Evolutionary conservation across 1,140 invertebrate genomes (phyloP).

Genomic region (silkworm (Bombyx mori)): DNA sequence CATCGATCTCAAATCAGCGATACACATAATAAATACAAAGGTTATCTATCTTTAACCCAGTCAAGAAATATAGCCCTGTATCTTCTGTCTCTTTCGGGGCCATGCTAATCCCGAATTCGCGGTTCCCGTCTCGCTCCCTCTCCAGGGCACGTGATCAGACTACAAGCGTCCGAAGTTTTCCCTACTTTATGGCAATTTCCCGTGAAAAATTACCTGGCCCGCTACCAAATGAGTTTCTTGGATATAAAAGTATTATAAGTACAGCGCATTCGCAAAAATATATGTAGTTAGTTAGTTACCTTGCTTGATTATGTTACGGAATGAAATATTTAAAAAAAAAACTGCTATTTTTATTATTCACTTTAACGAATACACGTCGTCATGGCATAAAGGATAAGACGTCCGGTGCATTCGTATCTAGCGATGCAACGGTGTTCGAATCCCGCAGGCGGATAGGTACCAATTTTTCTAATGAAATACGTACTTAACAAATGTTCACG

Average conservation of each 20-base stretch:
- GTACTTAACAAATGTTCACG: no score
- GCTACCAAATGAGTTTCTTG: slow-evolving; percentile 25
- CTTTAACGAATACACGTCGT: no score
- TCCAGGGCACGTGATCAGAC: slow-evolving; percentile 24
- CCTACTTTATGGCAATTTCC: slow-evolving; percentile 28
- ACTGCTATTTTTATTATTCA: no score
- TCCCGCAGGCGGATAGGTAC: no score
- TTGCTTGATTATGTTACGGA: no score
- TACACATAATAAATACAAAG: slow-evolving; percentile 20
- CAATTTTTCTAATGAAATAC: no score
- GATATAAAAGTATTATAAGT: slow-evolving; percentile 3
- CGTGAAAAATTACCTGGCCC: slow-evolving; percentile 36
- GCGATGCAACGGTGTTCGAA: no score
- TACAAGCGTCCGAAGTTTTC: slow-evolving; percentile 30
- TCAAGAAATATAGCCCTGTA: slow-evolving; percentile 19
- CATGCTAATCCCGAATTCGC: slow-evolving; percentile 4
- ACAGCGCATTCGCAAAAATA: no score
- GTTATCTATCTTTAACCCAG: slow-evolving; percentile 22
- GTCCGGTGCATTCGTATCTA: no score
- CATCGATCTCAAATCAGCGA: slow-evolving; percentile 6
- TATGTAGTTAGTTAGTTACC: no score
- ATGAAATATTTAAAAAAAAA: no score
- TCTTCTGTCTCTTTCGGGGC: slow-evolving; percentile 12
- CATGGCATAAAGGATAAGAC: no score
- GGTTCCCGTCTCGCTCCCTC: slow-evolving; percentile 21